Base-by-base conservation (phyloP, 2,797 vertebrate species). In the Paguma larvata region DNA sequence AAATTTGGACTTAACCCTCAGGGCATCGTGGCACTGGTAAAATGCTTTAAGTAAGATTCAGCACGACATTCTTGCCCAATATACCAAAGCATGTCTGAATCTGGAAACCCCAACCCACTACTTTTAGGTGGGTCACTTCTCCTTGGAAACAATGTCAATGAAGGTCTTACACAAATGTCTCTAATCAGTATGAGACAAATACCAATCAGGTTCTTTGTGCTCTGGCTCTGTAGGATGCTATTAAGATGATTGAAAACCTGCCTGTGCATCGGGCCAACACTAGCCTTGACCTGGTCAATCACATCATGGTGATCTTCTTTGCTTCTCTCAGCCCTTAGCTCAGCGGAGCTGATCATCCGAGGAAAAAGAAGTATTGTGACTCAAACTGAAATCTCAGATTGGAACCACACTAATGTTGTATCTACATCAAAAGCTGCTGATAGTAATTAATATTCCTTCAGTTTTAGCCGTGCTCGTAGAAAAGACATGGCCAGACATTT, bases 161-260 rank as follows among this genome's bases (percentile, higher is more conserved):
- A 94, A 70, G 51, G 44, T 97, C 96, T 97, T 97, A 86, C 63
- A 89, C 68, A 93, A 98, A 83, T 73, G 97, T 96, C 91, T 96
- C 73, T 92, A 97, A 96, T 98, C 97, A 98, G 34, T 16, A 12
- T 51, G 94, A 98, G 95, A 96, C 93, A 95, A 98, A 95, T 96
- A 85, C 96, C 91, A 98, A 97, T 98, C 98, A 98, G 96, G 90
- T 80, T 97, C 97, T 98, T 96, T 94, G 96, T 98, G 84, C 44
- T 82, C 92, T 97, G 95, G 53, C 96, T 98, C 34, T 53, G 51
- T 63, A 97, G 34, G 53, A 65, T 97, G 53, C 95, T 96, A 97
- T 98, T 98, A 97, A 94, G 97, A 95, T 98, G 97, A 98, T 91
- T 98, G 96, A 95, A 96, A 98, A 97, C 80, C 94, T 89, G 96